These are phyloP conservation scores for Macropus fuliginosus DNA, from an alignment of 2,797 vertebrate genomes.

Conservation along the genomic window DNA sequence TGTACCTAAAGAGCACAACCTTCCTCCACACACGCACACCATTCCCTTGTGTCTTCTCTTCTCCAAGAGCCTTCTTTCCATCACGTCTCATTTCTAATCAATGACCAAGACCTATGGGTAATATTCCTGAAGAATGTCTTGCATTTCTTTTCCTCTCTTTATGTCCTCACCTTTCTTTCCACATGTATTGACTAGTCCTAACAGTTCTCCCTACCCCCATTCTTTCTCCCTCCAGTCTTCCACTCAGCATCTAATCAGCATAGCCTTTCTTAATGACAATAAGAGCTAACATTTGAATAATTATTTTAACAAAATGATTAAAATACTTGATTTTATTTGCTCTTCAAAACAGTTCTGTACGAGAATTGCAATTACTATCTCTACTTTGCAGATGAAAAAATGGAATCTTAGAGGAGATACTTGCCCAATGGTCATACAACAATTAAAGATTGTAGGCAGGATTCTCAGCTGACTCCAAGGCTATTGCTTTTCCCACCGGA, in stretches of 20 bases:
- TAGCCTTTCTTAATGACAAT: background rate
- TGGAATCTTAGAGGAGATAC: background rate
- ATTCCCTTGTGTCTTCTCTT: background rate
- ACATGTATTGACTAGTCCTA: background rate
- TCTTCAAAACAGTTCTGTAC: background rate
- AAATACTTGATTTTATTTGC: background rate
- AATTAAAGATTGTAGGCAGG: background rate
- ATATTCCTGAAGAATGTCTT: background rate
- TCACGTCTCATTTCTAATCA: background rate
- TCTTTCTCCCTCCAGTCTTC: background rate
- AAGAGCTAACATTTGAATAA: background rate
- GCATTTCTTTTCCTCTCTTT: background rate
- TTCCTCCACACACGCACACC: rapidly evolving
- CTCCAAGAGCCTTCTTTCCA: background rate
- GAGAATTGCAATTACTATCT: background rate
- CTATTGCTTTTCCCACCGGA: background rate
- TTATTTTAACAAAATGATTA: background rate
- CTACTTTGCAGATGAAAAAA: background rate
- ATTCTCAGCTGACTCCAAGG: background rate
- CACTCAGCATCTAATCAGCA: background rate
- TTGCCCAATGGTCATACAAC: background rate
- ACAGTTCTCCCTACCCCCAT: background rate
- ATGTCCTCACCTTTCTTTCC: background rate
- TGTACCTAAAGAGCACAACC: background rate
- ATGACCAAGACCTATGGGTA: background rate